Evolutionary conservation across 2,797 vertebrate species (phyloP).

Genomic region (Enteromius afrohamiltoni): DNA sequence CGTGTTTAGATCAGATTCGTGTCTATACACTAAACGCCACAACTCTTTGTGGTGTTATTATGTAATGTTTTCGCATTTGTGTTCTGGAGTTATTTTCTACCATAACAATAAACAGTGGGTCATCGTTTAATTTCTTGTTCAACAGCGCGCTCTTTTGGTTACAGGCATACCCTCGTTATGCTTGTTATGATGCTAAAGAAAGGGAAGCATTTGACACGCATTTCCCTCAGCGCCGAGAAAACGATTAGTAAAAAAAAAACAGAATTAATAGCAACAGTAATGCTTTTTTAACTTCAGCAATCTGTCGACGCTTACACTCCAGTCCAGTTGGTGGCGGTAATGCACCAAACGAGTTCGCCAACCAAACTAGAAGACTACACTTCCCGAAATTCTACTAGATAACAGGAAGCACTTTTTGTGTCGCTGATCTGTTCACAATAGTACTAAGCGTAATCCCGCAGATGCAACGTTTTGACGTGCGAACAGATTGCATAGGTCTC

Average conservation of each 20-base stretch:
- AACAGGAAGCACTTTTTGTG: background rate
- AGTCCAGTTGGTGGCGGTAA: background rate
- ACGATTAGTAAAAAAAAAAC: background rate
- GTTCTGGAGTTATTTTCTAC: constrained; percentile 47
- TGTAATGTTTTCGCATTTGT: constrained; percentile 62
- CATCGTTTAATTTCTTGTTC: background rate
- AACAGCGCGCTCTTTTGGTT: constrained; percentile 2
- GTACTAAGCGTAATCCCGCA: background rate
- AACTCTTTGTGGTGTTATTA: constrained; percentile 55
- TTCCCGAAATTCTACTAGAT: constrained; percentile 57
- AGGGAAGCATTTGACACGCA: background rate
- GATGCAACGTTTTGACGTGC: background rate
- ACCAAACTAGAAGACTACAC: constrained; percentile 52
- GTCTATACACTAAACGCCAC: background rate
- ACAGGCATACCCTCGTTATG: background rate
- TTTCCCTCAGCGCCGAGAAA: background rate
- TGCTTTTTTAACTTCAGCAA: background rate
- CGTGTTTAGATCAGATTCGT: background rate
- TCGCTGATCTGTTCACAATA: constrained; percentile 7
- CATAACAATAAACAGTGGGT: background rate
- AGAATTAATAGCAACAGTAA: background rate
- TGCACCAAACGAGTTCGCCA: background rate
- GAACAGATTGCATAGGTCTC: constrained; percentile 6
- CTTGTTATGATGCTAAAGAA: background rate
- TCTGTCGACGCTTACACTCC: background rate